Evolutionary conservation across 1,140 invertebrate species (phyloP), one percentile per base, ranked within the genome.

Genomic region (Aphelenchoides besseyi): DNA sequence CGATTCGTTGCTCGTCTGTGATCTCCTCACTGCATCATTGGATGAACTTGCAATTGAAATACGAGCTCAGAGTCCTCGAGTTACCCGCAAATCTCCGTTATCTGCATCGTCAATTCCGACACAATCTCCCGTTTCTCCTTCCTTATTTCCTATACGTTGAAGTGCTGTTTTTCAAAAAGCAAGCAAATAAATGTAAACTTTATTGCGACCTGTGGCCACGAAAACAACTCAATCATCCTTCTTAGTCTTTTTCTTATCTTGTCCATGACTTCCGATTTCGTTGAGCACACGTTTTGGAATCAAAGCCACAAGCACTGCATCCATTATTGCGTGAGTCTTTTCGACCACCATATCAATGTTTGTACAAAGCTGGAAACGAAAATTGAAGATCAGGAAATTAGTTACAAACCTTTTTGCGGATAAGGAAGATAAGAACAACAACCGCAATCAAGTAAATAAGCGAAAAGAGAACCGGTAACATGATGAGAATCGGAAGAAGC

Each of bases 1-100:
- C 3, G 76, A 78, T 18, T 80, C 78, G 29, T 37, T 78, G 16
- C 29, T 67, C 30, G 78, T 77, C 12, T 78, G 76, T 69, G 76
- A 78, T 52, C 23, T 80, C 9, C 33, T 78, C 12, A 63, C 71
- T 61, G 41, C 18, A 9, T 70, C 76, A 55, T 30, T 78, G 33
- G 41, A 55, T 54, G 74, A 80, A 28, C 74, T 69, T 37, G 75
- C 78, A 26, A 62, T 16, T 26, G 63, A 53, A 12, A 68, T 80
- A 30, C 70, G 76, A 1, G 74, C 76, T 3, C 70, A 76, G 68
- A 57, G 61, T 18, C 75, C 75, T 9, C 55, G 32, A 59, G 5
- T 12, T 18, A 23, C 5, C 5, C 55, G 18, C 55, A 33, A 23
- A 59, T 33, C 55, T 28, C 55, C 55, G 5, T 59, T 59, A 12